Base-by-base conservation (phyloP, 1,140 invertebrate genomes). In the Eurosta solidaginis region DNA sequence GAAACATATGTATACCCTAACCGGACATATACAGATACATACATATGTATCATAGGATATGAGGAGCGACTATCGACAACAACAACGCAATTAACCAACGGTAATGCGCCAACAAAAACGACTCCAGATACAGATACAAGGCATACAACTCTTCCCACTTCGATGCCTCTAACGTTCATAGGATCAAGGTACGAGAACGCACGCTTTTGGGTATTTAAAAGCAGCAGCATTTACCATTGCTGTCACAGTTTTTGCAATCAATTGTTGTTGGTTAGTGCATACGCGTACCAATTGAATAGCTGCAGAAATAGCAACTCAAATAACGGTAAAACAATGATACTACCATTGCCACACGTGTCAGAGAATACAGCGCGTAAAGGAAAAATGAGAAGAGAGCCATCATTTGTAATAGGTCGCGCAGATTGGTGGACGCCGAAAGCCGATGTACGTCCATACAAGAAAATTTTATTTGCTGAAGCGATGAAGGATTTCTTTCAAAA, bases 401-500 rank as follows among this genome's bases (percentile, higher is more conserved):
- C 79, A 50, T 77, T 85, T 80, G 79, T 76, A n/a, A 33, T 81
- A 22, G 85, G 85, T 17, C 81, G 79, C n/a, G 85, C 85, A 27
- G 80, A 81, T 79, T 86, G 85, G 85, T 86, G 85, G 85, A 82
- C 81, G 78, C 81, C 83, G 74, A 47, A 29, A 42, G 81, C 80
- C 12, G 47, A 73, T 49, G 29, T 54, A 25, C 49, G 77, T 22
- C 63, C 74, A 78, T 14, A n/a, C 49, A 73, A 74, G 81, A 85
- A 86, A 82, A 81, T 85, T 80, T 79, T 82, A 80, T 87, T 87
- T 81, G 79, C 82, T 42, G 81, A 81, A 63, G 85, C 82, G 74
- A 79, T 87, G 79, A 87, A 83, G 83, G 85, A 85, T 82, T 87
- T 87, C 73, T 79, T 87, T 80, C 78, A 82, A 50, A 87, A 87